A percentile compares a stretch with the other conserved stretches of the same genome.
Conservation (phyloP, 2,113 vertebrate species). For the Equus przewalskii region DNA sequence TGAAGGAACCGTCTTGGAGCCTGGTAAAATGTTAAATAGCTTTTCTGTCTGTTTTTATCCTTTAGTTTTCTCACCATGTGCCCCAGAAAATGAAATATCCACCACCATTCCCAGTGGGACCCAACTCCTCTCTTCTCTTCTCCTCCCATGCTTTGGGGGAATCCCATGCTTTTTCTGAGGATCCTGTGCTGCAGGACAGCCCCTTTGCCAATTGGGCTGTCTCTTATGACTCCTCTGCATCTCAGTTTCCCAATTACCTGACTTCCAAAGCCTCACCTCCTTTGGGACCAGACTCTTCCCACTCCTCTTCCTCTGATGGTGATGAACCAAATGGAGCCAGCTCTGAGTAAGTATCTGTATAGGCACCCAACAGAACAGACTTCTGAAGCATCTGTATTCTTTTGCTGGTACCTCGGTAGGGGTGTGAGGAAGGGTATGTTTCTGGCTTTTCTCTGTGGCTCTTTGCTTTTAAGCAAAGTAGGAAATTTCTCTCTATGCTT, state of each 20-base stretch:
- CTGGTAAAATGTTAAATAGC: conserved; percentile 75
- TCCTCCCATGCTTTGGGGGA: conserved; percentile 86
- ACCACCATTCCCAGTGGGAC: conserved; percentile 90
- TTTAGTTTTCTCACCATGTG: conserved; percentile 85
- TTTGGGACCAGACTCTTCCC: conserved; percentile 92
- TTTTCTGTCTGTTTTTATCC: conserved; percentile 78
- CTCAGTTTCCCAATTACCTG: conserved; percentile 91
- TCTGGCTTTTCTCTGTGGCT: not conserved
- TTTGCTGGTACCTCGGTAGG: not conserved
- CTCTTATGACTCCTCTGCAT: conserved; percentile 90
- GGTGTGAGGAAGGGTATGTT: not conserved
- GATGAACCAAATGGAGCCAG: conserved; percentile 93
- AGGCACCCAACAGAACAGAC: not conserved
- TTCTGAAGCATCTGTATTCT: conserved; percentile 28
- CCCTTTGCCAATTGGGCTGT: conserved; percentile 93
- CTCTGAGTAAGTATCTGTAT: conserved; percentile 90
- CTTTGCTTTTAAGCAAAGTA: conserved; percentile 43
- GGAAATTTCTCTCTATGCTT: conserved; percentile 13
- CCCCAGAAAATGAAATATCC: conserved; percentile 93
- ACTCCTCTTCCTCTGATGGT: conserved; percentile 93
- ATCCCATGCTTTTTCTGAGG: conserved; percentile 89
- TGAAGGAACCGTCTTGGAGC: conserved; percentile 17
- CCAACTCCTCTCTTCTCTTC: conserved; percentile 89
- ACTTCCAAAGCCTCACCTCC: conserved; percentile 86
- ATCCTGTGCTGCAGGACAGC: conserved; percentile 90